Conservation (phyloP, 2,797 vertebrate genomes). For the Dermochelys coriacea region DNA sequence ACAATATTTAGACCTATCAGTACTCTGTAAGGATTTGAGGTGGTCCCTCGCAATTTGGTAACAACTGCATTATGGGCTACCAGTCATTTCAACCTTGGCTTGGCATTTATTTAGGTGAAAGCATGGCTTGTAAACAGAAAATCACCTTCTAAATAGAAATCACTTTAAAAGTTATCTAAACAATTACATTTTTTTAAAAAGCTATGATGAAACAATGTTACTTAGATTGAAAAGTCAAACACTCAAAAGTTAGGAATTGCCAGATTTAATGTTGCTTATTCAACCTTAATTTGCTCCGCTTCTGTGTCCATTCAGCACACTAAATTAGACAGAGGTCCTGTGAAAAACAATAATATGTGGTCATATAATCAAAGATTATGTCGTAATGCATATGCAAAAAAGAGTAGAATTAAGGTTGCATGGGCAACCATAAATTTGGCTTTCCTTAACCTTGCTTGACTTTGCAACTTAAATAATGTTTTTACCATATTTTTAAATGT, state of each 20-base stretch:
- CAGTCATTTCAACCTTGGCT: slow-evolving; percentile 67
- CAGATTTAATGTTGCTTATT: background rate
- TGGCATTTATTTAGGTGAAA: slow-evolving; percentile 65
- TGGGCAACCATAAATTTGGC: background rate
- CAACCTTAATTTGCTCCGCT: slow-evolving; percentile 1
- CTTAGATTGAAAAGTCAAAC: slow-evolving; percentile 30
- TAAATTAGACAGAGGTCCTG: background rate
- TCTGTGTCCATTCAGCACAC: background rate
- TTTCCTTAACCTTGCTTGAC: slow-evolving; percentile 22
- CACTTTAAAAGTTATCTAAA: slow-evolving; percentile 56
- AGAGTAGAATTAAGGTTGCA: background rate
- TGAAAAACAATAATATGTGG: background rate
- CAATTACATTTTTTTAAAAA: slow-evolving; percentile 51
- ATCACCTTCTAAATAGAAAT: slow-evolving; percentile 64
- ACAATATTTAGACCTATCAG: slow-evolving; percentile 62
- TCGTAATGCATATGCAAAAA: background rate
- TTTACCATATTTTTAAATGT: background rate
- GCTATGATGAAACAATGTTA: slow-evolving; percentile 33
- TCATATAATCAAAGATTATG: background rate
- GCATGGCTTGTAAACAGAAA: slow-evolving; percentile 70
- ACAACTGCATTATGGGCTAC: slow-evolving; percentile 63
- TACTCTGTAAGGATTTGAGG: slow-evolving; percentile 45
- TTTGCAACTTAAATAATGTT: slow-evolving; percentile 4
- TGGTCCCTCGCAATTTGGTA: slow-evolving; percentile 71
- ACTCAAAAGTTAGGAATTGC: slow-evolving; percentile 40